These are phyloP conservation scores for Pheosia gnoma DNA, from an alignment of 2,888 invertebrate species.

Conservation along the genomic window DNA sequence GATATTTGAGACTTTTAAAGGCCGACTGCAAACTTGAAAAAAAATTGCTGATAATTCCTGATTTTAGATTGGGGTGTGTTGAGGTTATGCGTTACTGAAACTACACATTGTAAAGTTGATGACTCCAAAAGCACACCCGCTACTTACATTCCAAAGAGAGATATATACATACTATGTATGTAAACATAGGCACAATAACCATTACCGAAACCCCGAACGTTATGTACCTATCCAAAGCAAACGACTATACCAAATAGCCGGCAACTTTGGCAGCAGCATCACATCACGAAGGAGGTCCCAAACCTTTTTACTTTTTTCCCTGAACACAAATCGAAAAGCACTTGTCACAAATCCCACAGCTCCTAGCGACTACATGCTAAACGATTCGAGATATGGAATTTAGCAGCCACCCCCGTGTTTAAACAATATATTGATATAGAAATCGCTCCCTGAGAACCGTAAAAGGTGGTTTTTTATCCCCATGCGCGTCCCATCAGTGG, in stretches of 20 bases:
- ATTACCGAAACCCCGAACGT: constrained; percentile 1
- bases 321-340: constrained; percentile 45
- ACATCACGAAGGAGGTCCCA: constrained; percentile 47
- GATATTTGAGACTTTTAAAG: background rate
- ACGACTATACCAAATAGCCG: constrained; percentile 11
- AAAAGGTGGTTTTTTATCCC: constrained; percentile 53
- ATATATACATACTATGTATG: background rate
- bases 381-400: constrained; percentile 79
- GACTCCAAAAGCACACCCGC: background rate
- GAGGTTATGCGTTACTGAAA: too few relatives aligned
- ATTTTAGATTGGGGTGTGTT: too few relatives aligned
- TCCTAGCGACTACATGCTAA: constrained; percentile 59
- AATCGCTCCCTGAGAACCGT: constrained; percentile 65
- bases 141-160: background rate
- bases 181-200: background rate
- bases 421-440: constrained; percentile 63
- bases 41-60: too few relatives aligned
- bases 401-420: constrained; percentile 74
- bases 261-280: constrained; percentile 6
- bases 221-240: constrained; percentile 6
- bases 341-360: constrained; percentile 47
- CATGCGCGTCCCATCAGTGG: constrained; percentile 62
- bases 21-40: background rate
- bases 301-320: constrained; percentile 27
- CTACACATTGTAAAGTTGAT: too few relatives aligned